These are phyloP conservation scores for Oceanites oceanicus DNA, from an alignment of 2,113 vertebrate genomes.

Conservation along the genomic window DNA sequence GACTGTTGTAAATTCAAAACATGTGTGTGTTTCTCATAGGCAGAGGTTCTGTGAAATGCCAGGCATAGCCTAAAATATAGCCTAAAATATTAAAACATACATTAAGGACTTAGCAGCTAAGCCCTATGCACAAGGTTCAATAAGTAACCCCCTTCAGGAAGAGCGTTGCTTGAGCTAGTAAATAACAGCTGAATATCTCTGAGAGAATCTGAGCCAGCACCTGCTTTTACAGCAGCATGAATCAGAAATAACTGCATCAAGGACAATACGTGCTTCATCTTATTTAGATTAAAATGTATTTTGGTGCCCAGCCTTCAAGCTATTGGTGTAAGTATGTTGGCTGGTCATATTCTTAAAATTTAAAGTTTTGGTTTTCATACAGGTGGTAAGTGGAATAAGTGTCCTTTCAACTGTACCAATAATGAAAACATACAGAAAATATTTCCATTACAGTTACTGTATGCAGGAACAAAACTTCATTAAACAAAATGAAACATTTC, in stretches of 20 bases:
- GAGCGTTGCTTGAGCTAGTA: not conserved
- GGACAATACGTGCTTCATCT: not conserved
- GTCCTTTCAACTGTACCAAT: not conserved
- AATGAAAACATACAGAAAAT: constrained; percentile 21
- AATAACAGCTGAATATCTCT: not conserved
- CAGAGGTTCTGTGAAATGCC: not conserved
- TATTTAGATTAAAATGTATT: not conserved
- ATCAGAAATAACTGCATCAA: not conserved
- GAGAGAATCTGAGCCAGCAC: not conserved
- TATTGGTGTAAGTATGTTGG: not conserved
- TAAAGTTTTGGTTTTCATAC: not conserved
- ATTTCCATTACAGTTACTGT: not conserved
- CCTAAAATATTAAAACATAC: not conserved
- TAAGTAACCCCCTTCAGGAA: not conserved
- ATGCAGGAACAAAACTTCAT: constrained; percentile 10
- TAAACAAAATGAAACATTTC: constrained; percentile 7
- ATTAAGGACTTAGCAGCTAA: not conserved
- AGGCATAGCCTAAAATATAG: not conserved
- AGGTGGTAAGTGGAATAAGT: not conserved
- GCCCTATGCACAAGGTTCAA: not conserved
- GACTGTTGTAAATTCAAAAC: not conserved
- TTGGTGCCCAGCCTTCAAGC: not conserved
- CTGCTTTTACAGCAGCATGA: not conserved
- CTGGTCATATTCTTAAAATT: not conserved
- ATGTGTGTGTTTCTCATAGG: not conserved